phyloP scores from a whole-genome alignment of 1,140 invertebrate species.

The Eupristina koningsbergeri region DNA sequence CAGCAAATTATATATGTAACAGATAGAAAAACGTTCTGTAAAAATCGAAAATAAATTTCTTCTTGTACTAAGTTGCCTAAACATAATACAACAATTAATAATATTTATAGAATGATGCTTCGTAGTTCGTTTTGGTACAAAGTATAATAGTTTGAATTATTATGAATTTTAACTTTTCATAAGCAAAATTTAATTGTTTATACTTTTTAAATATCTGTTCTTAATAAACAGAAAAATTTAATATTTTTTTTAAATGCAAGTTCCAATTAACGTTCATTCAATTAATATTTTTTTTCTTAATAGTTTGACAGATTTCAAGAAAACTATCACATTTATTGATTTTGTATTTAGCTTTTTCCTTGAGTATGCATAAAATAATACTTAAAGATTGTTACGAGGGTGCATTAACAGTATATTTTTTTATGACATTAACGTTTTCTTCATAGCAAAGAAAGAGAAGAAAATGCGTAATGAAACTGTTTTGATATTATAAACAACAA shows the following conservation, averaged over 20 bases:
- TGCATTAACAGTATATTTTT: slow-evolving; percentile 28
- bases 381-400: slow-evolving; percentile 31
- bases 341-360: slow-evolving; percentile 11
- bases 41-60: neutral
- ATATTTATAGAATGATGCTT: neutral
- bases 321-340: slow-evolving; percentile 28
- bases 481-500: neutral
- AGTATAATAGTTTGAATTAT: neutral
- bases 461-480: slow-evolving; percentile 13
- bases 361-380: slow-evolving; percentile 32
- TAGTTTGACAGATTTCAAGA: slow-evolving; percentile 8
- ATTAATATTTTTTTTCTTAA: neutral
- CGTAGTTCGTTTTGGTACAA: neutral
- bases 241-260: neutral
- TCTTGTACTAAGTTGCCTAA: neutral
- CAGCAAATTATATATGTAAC: no score
- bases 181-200: neutral
- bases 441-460: neutral
- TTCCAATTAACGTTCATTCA: neutral
- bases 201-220: neutral
- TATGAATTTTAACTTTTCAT: neutral
- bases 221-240: neutral
- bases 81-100: neutral
- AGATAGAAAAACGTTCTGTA: neutral
- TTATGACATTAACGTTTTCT: slow-evolving; percentile 27